Percentiles rank a stretch among this genome's conserved stretches.
phyloP scores from a whole-genome alignment of 2,113 vertebrate species.

The Scartelaos histophorus region DNA sequence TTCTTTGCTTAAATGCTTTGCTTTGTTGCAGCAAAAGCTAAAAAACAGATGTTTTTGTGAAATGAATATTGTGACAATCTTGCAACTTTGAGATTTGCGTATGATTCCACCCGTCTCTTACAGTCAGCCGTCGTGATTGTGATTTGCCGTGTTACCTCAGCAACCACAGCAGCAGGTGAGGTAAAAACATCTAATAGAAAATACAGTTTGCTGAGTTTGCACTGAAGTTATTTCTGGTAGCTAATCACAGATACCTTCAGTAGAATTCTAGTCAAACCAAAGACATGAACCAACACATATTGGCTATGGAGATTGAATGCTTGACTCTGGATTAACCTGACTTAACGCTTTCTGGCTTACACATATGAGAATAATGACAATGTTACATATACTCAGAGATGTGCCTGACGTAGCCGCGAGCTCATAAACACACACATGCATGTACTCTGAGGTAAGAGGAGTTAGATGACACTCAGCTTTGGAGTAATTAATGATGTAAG shows the following conservation, averaged over 20 bases:
- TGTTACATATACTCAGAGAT: slow-evolving; percentile 55
- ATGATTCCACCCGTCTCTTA: too few relatives aligned
- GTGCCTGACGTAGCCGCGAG: slow-evolving; percentile 70
- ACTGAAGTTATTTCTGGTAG: too few relatives aligned
- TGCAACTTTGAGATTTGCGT: too few relatives aligned
- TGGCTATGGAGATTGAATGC: slow-evolving; percentile 34
- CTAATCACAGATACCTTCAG: too few relatives aligned
- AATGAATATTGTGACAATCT: too few relatives aligned
- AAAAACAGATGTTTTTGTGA: too few relatives aligned
- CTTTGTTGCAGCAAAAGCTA: too few relatives aligned
- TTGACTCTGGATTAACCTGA: slow-evolving; percentile 51
- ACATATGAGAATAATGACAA: slow-evolving; percentile 58
- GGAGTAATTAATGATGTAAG: slow-evolving; percentile 79
- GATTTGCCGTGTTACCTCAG: background rate
- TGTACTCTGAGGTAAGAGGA: slow-evolving; percentile 73
- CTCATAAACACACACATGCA: slow-evolving; percentile 72
- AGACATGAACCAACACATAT: slow-evolving; percentile 4
- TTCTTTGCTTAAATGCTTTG: too few relatives aligned
- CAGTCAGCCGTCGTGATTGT: background rate
- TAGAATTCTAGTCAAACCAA: background rate
- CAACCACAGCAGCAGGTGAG: background rate
- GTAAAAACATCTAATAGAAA: background rate
- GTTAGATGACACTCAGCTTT: slow-evolving; percentile 59
- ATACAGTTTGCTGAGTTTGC: too few relatives aligned
- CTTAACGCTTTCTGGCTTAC: slow-evolving; percentile 61